These are phyloP conservation scores for Melanostoma mellinum DNA, from an alignment of 2,888 invertebrate genomes.

Conservation along the genomic window DNA sequence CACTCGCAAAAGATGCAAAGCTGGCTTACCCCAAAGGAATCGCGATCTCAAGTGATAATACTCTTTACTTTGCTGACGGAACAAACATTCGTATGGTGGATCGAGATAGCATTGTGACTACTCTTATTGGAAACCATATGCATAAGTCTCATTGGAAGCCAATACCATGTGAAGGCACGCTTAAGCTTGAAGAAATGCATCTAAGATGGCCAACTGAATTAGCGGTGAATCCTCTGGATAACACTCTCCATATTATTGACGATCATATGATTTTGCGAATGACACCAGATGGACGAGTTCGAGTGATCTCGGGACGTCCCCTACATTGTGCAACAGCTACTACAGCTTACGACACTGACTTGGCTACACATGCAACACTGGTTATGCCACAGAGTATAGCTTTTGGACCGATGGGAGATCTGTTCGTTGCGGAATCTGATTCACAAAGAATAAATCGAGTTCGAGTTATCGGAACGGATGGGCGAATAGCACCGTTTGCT, in stretches of 20 bases:
- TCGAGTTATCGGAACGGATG: constrained; percentile 95
- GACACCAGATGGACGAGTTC: constrained; percentile 94
- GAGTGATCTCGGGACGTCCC: constrained; percentile 96
- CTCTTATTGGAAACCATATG: constrained; percentile 95
- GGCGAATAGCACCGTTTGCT: constrained; percentile 95
- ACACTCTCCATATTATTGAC: constrained; percentile 97
- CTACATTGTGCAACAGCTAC: constrained; percentile 94
- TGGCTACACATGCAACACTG: constrained; percentile 94
- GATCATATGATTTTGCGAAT: constrained; percentile 97
- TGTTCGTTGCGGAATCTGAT: constrained; percentile 98
- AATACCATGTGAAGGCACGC: constrained; percentile 94
- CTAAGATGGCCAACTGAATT: constrained; percentile 98
- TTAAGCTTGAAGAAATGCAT: constrained; percentile 96
- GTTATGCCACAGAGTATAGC: constrained; percentile 97
- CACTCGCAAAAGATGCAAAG: constrained; percentile 94
- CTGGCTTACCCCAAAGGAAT: constrained; percentile 98
- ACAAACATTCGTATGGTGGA: constrained; percentile 97
- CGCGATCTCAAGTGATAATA: constrained; percentile 95
- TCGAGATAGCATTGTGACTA: constrained; percentile 94
- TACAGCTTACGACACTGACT: constrained; percentile 90
- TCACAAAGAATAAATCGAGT: constrained; percentile 96
- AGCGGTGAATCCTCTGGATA: constrained; percentile 96
- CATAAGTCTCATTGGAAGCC: constrained; percentile 97
- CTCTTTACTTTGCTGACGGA: constrained; percentile 97
- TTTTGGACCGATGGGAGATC: constrained; percentile 94